Evolutionary conservation across 2,113 vertebrate genomes (phyloP).

Genomic region (Bos indicus): DNA sequence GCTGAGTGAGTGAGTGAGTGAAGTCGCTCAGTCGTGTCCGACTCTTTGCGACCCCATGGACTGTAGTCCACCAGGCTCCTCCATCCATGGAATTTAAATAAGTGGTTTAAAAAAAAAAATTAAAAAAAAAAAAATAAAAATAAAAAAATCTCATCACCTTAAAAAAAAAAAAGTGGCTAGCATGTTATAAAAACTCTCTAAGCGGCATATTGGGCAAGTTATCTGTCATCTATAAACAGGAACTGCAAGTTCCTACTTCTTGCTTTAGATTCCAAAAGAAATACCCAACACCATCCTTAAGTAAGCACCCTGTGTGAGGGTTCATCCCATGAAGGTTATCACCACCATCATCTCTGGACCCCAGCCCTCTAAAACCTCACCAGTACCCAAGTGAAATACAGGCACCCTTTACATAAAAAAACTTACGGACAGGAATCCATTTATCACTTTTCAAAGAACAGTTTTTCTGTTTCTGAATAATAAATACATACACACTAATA

Average conservation of each 20-base stretch:
- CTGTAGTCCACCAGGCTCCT: too few relatives aligned
- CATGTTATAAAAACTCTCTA: neutral
- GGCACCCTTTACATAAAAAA: neutral
- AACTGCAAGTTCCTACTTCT: neutral
- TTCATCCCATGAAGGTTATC: neutral
- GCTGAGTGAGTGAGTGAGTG: too few relatives aligned
- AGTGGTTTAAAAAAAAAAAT: neutral
- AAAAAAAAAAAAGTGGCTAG: neutral
- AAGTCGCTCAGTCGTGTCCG: too few relatives aligned
- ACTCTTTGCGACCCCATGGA: too few relatives aligned
- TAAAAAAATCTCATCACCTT: neutral
- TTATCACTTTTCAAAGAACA: neutral
- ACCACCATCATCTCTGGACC: neutral
- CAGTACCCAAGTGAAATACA: neutral
- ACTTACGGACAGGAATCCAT: neutral
- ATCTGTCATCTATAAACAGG: neutral
- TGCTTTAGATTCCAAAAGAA: neutral
- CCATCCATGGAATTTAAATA: neutral
- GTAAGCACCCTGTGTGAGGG: neutral
- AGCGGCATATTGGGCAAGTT: neutral
- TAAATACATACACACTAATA: neutral
- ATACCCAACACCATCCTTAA: neutral
- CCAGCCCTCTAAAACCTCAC: neutral
- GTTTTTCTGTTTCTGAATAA: neutral
- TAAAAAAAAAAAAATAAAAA: too few relatives aligned